These are phyloP conservation scores for Hippocampus barbouri DNA, from an alignment of 2,113 vertebrate species.

Conservation along the genomic window DNA sequence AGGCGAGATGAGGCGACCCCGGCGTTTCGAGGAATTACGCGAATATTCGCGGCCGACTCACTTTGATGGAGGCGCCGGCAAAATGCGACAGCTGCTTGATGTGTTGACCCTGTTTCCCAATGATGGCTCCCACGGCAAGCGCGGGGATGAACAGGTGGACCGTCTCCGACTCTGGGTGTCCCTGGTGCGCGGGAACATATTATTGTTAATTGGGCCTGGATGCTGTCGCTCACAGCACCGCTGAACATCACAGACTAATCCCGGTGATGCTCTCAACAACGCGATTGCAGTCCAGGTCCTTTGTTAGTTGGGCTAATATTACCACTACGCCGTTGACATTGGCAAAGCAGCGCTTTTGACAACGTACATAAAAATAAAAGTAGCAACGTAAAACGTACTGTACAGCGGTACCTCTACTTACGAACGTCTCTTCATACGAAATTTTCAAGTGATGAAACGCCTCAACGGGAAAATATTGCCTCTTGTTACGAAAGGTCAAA, in stretches of 20 bases:
- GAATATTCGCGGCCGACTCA: constrained; percentile 46
- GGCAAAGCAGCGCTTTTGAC: too few relatives aligned
- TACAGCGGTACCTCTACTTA: too few relatives aligned
- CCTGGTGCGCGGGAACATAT: constrained; percentile 45
- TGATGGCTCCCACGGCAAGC: constrained; percentile 94
- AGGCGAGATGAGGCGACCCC: background rate
- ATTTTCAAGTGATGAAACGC: too few relatives aligned
- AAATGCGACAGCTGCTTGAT: constrained; percentile 98
- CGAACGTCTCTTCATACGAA: too few relatives aligned
- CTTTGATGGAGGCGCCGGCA: constrained; percentile 97
- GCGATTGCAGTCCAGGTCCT: background rate
- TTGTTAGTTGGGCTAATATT: background rate
- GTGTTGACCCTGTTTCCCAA: constrained; percentile 98
- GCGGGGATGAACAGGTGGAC: constrained; percentile 97
- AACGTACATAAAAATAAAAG: too few relatives aligned
- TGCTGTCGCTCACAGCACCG: background rate
- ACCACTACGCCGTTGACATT: too few relatives aligned
- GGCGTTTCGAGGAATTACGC: background rate
- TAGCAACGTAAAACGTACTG: too few relatives aligned
- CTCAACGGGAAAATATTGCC: too few relatives aligned
- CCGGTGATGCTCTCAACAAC: background rate
- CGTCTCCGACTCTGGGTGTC: constrained; percentile 90
- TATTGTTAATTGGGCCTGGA: background rate
- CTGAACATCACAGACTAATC: background rate
- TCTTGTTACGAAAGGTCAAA: too few relatives aligned